A percentile compares a stretch with the other conserved stretches of the same genome.
Conservation (phyloP, 2,797 vertebrate genomes). For the Moxostoma hubbsi region DNA sequence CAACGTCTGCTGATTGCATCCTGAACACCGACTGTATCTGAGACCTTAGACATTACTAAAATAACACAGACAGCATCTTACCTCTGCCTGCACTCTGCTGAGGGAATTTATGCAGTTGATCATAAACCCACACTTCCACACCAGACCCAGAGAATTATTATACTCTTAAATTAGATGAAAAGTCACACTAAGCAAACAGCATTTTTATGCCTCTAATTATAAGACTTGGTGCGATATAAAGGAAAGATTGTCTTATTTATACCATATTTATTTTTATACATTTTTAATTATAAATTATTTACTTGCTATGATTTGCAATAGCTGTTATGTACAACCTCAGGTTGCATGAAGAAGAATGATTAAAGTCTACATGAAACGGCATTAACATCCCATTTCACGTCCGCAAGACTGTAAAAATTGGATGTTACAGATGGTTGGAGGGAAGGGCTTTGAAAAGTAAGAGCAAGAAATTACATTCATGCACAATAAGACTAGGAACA, state of each 20-base stretch:
- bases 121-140: constrained; percentile 20
- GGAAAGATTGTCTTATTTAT: constrained; percentile 12
- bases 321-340: too few species aligned
- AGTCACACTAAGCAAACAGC: background rate
- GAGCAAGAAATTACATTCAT: too few species aligned
- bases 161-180: constrained; percentile 12
- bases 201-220: background rate
- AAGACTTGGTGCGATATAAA: background rate
- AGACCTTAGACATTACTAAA: constrained; percentile 39
- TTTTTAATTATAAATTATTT: too few species aligned
- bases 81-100: constrained; percentile 2
- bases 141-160: constrained; percentile 1
- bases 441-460: too few species aligned
- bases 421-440: too few species aligned
- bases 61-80: constrained; percentile 44
- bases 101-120: constrained; percentile 23
- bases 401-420: too few species aligned
- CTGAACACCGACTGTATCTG: constrained; percentile 15
- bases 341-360: too few species aligned
- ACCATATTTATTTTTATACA: background rate
- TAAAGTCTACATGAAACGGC: too few species aligned
- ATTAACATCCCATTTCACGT: too few species aligned
- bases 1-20: constrained; percentile 27
- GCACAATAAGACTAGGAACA: too few species aligned
- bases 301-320: too few species aligned